phyloP scores from a whole-genome alignment of 1,140 invertebrate genomes.

The Apis mellifera region DNA sequence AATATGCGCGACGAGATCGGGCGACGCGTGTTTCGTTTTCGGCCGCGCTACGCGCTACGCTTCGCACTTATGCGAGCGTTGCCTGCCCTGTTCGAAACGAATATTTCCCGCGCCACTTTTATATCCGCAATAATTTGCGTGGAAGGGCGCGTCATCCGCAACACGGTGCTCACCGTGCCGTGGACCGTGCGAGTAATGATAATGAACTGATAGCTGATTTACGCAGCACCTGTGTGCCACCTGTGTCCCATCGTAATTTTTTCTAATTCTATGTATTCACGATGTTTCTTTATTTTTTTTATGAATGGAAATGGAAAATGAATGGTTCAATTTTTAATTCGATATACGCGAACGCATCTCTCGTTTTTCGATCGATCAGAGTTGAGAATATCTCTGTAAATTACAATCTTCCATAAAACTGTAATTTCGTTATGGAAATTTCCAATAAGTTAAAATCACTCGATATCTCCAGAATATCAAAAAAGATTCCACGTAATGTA shows the following conservation, averaged over 20 bases:
- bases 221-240: conserved; percentile 25
- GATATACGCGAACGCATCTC: no score
- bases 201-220: conserved; percentile 67
- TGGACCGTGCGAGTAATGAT: conserved; percentile 70
- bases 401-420: no score
- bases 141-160: conserved; percentile 52
- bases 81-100: conserved; percentile 44
- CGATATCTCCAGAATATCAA: no score
- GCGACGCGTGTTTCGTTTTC: conserved; percentile 56
- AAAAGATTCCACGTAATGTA: no score
- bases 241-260: conserved; percentile 5
- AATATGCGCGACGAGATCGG: conserved; percentile 75
- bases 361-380: no score
- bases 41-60: conserved; percentile 12
- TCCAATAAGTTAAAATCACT: no score
- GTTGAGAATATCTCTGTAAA: no score
- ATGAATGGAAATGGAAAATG: no score
- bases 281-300: no score
- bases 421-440: no score
- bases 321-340: no score
- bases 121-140: conserved; percentile 70
- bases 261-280: neutral
- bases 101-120: conserved; percentile 68
- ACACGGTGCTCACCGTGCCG: conserved; percentile 28
- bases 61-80: conserved; percentile 56